A percentile compares a stretch with the other conserved stretches of the same genome.
These are phyloP conservation scores for Osmoderma eremita DNA, from an alignment of 2,888 invertebrate genomes.

Conservation along the genomic window DNA sequence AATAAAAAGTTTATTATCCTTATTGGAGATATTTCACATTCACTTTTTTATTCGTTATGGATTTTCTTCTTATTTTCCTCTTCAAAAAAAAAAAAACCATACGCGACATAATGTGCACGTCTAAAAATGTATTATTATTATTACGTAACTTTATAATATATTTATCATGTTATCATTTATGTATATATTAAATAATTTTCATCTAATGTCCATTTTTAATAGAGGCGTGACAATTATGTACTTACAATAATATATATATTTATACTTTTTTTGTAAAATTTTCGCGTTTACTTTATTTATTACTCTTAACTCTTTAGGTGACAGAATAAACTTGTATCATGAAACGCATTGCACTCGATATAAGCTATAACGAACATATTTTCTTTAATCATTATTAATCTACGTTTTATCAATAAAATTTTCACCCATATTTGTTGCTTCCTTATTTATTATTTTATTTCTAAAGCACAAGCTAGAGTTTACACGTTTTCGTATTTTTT, in stretches of 20 bases:
- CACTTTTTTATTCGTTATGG: slow-evolving; percentile 22
- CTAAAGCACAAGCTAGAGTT: slow-evolving; percentile 60
- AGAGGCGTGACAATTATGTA: slow-evolving; percentile 42
- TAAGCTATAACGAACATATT: slow-evolving; percentile 57
- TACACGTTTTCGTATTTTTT: slow-evolving; percentile 48
- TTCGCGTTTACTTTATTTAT: slow-evolving; percentile 23
- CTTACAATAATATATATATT: neutral
- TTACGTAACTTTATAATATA: slow-evolving; percentile 42
- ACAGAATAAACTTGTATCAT: slow-evolving; percentile 42
- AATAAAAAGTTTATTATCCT: slow-evolving; percentile 12
- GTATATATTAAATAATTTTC: slow-evolving; percentile 42
- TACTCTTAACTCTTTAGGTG: slow-evolving; percentile 30
- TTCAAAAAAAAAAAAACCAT: slow-evolving; percentile 37
- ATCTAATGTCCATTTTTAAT: slow-evolving; percentile 43
- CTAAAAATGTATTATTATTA: slow-evolving; percentile 37
- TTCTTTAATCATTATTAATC: slow-evolving; percentile 31
- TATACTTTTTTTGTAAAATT: slow-evolving; percentile 15
- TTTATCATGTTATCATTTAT: slow-evolving; percentile 42
- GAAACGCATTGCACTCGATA: slow-evolving; percentile 56
- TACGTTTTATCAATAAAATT: slow-evolving; percentile 45
- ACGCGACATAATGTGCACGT: slow-evolving; percentile 46
- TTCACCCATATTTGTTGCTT: slow-evolving; percentile 51
- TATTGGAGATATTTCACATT: slow-evolving; percentile 41
- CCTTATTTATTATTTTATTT: slow-evolving; percentile 44
- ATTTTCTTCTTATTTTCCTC: slow-evolving; percentile 29